Evolutionary conservation across 2,797 vertebrate species (phyloP).

Genomic region (Enteromius afrohamiltoni): DNA sequence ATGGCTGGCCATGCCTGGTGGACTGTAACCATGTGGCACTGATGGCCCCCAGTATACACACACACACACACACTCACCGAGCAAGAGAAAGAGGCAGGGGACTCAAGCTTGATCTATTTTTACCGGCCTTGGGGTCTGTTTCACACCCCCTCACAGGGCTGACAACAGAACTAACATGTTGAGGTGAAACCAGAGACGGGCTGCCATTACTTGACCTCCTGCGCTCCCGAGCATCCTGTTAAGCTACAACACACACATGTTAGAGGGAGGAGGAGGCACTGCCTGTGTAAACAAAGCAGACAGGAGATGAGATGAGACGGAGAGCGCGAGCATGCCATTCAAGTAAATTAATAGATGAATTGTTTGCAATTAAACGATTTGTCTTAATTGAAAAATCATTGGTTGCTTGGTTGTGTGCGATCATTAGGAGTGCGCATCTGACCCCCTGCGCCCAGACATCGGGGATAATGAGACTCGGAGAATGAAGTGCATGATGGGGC

Average conservation of each 20-base stretch:
- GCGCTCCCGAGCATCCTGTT: slow-evolving; percentile 56
- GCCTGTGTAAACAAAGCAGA: slow-evolving; percentile 56
- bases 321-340: slow-evolving; percentile 36
- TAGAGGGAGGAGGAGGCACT: slow-evolving; percentile 24
- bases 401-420: slow-evolving; percentile 2
- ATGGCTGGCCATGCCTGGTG: slow-evolving; percentile 61
- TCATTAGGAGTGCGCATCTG: slow-evolving; percentile 18
- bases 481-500: slow-evolving; percentile 57
- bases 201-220: slow-evolving; percentile 56
- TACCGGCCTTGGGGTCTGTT: slow-evolving; percentile 61
- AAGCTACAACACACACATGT: slow-evolving; percentile 56
- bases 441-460: slow-evolving; percentile 28
- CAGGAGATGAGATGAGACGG: slow-evolving; percentile 21
- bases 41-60: slow-evolving; percentile 50
- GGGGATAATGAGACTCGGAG: slow-evolving; percentile 52
- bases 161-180: slow-evolving; percentile 64
- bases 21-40: slow-evolving; percentile 61
- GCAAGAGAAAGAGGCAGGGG: slow-evolving; percentile 17
- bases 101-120: slow-evolving; percentile 62
- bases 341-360: slow-evolving; percentile 45
- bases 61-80: slow-evolving; percentile 37
- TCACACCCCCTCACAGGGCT: slow-evolving; percentile 55
- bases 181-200: slow-evolving; percentile 59
- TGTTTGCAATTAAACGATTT: slow-evolving; percentile 41
- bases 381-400: slow-evolving; percentile 39